Evolutionary conservation across 2,113 vertebrate genomes (phyloP).

Genomic region (Tor tambroides): DNA sequence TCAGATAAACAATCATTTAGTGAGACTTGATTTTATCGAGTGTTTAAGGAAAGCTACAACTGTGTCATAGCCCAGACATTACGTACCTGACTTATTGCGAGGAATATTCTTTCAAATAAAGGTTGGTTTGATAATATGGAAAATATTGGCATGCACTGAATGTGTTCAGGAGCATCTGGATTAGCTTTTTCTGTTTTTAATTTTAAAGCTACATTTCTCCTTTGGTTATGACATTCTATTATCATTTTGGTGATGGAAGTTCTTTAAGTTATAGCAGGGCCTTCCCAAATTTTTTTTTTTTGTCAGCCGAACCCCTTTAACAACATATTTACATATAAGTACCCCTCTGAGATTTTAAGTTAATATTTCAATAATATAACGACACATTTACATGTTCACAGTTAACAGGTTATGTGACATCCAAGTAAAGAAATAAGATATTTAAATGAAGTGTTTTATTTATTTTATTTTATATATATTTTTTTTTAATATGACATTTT

Average conservation of each 20-base stretch:
- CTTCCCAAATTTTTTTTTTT: neutral
- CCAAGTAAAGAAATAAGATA: neutral
- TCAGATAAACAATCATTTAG: neutral
- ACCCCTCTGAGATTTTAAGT: neutral
- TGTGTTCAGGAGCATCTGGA: neutral
- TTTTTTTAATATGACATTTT: neutral
- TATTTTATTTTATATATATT: neutral
- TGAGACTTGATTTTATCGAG: neutral
- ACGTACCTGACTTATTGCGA: neutral
- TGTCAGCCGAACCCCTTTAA: neutral
- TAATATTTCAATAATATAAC: neutral
- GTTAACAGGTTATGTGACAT: neutral
- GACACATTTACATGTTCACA: neutral
- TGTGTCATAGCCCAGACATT: neutral
- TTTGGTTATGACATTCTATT: neutral
- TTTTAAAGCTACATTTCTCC: neutral
- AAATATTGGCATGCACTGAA: neutral
- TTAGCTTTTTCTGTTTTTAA: too few relatives aligned
- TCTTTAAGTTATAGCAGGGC: neutral
- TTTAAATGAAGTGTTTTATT: neutral
- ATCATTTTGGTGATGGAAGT: neutral
- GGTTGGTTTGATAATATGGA: neutral
- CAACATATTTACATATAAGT: neutral
- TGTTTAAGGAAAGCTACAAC: neutral
- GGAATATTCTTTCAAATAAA: neutral